Percentiles rank a stretch among this genome's conserved stretches.
These are phyloP conservation scores for Myripristis jacobus DNA, from an alignment of 2,797 vertebrate genomes.

Conservation along the genomic window DNA sequence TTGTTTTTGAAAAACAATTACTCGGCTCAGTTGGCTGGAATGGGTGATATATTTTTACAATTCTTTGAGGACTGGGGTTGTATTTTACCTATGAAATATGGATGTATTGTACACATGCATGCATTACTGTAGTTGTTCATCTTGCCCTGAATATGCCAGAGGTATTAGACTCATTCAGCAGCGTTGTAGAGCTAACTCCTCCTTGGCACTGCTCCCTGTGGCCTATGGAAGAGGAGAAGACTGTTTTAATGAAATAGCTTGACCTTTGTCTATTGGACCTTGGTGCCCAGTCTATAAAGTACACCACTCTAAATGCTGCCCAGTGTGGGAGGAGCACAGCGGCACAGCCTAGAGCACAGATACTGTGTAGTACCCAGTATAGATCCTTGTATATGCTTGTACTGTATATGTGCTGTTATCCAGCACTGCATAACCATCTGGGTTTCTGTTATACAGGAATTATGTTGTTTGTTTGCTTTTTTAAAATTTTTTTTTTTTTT, in stretches of 20 bases:
- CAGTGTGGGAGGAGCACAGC: constrained; percentile 51
- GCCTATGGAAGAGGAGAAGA: constrained; percentile 61
- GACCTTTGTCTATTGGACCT: constrained; percentile 69
- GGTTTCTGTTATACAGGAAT: too few species aligned
- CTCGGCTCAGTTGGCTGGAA: constrained; percentile 15
- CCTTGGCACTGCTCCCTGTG: constrained; percentile 59
- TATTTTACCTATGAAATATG: constrained; percentile 44
- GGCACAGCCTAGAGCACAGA: constrained; percentile 6
- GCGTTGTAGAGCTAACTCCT: constrained; percentile 37
- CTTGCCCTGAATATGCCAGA: constrained; percentile 50
- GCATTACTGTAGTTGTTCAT: constrained; percentile 41
- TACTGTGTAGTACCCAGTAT: constrained; percentile 6
- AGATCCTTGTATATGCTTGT: neutral
- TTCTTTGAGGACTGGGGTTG: neutral
- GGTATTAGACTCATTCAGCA: constrained; percentile 52
- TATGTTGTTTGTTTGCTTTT: too few species aligned
- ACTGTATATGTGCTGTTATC: too few species aligned
- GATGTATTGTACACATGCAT: constrained; percentile 31
- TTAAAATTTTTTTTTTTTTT: too few species aligned
- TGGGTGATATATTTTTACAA: constrained; percentile 5
- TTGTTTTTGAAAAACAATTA: constrained; percentile 5
- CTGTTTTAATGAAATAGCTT: constrained; percentile 73
- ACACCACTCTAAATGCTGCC: constrained; percentile 45
- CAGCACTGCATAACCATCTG: neutral
- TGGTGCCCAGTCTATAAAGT: constrained; percentile 62